phyloP scores from a whole-genome alignment of 2,113 vertebrate genomes.

The Pedionomus torquatus region DNA sequence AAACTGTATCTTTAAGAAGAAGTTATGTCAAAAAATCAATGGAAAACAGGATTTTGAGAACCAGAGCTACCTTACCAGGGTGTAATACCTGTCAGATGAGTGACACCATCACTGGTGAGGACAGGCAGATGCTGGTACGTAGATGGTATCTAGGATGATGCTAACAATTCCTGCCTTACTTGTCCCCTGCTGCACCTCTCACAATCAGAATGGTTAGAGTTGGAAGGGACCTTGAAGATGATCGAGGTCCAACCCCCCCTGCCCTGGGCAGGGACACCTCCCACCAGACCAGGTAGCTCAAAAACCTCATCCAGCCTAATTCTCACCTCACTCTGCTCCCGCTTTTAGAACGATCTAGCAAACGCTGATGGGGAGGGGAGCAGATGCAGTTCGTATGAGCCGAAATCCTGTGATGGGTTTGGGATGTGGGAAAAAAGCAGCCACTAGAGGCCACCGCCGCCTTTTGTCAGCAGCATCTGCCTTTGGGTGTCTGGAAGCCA shows the following conservation, averaged over 20 bases:
- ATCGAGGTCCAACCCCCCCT: too few species aligned
- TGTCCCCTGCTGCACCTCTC: background rate
- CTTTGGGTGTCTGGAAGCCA: background rate
- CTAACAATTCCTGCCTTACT: background rate
- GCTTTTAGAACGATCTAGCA: background rate
- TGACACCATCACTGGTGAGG: background rate
- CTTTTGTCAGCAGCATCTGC: background rate
- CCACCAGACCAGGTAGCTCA: too few species aligned
- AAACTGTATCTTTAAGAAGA: background rate
- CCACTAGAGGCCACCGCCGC: conserved; percentile 39
- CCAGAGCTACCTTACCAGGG: background rate
- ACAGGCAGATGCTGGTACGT: background rate
- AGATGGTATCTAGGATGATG: background rate
- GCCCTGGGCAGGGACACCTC: too few species aligned
- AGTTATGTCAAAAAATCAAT: background rate
- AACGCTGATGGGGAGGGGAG: background rate
- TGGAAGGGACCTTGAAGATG: too few species aligned
- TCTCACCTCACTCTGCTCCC: background rate
- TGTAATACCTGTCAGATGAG: background rate
- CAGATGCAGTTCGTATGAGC: background rate
- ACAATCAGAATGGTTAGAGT: too few species aligned
- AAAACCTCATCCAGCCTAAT: too few species aligned
- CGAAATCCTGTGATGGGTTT: background rate
- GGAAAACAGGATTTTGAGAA: background rate
- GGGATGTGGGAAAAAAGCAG: background rate